These are phyloP conservation scores for Drosophila limbata DNA, from an alignment of 2,888 invertebrate genomes.

Conservation along the genomic window DNA sequence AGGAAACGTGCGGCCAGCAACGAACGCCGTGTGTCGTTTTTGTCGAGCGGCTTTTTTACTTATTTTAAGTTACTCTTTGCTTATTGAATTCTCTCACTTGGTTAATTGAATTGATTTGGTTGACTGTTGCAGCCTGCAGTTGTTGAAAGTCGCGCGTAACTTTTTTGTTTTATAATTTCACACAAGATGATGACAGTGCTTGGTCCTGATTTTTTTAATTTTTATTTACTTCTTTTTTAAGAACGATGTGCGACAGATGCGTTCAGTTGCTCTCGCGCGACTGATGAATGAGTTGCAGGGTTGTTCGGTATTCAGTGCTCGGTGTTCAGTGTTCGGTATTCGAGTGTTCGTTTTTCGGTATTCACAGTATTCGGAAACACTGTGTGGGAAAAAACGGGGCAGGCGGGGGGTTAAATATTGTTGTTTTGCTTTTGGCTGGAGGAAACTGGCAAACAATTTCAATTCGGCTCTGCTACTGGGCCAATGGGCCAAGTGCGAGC, in stretches of 20 bases:
- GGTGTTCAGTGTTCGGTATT: slow-evolving; percentile 14
- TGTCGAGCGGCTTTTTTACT: slow-evolving; percentile 11
- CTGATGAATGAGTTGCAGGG: slow-evolving; percentile 52
- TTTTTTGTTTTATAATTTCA: slow-evolving; percentile 6
- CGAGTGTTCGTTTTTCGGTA: slow-evolving; percentile 13
- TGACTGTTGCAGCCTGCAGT: slow-evolving; percentile 14
- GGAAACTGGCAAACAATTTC: slow-evolving; percentile 63
- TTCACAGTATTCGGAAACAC: slow-evolving; percentile 10
- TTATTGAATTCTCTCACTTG: slow-evolving; percentile 29
- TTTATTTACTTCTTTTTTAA: slow-evolving; percentile 2
- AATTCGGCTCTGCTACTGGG: slow-evolving; percentile 58
- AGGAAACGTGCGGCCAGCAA: background rate
- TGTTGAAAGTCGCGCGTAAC: slow-evolving; percentile 30
- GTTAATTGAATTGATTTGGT: slow-evolving; percentile 24
- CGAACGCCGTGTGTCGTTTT: background rate
- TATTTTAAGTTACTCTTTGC: slow-evolving; percentile 7
- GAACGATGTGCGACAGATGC: slow-evolving; percentile 45
- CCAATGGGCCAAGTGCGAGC: slow-evolving; percentile 62
- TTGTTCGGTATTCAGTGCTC: slow-evolving; percentile 17
- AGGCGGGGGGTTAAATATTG: slow-evolving; percentile 33
- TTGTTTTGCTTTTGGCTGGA: slow-evolving; percentile 59
- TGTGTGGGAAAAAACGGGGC: background rate
- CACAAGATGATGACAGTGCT: background rate
- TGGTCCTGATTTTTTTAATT: background rate
- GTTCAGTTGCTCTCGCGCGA: slow-evolving; percentile 71